phyloP scores from a whole-genome alignment of 2,113 vertebrate genomes.

The Pomatorhinus ruficollis region DNA sequence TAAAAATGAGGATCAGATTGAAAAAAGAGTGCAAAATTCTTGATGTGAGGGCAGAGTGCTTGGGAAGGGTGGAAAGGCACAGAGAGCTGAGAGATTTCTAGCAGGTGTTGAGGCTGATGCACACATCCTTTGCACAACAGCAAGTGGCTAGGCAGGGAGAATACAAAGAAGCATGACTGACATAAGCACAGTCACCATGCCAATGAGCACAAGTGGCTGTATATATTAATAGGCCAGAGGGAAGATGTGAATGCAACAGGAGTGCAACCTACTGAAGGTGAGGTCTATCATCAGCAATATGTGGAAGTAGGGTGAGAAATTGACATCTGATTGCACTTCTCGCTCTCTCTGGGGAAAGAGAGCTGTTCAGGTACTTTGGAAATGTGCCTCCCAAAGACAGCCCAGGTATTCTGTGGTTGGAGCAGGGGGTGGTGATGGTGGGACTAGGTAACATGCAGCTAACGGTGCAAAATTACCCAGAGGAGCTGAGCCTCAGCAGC shows the following conservation, averaged over 20 bases:
- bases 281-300: neutral
- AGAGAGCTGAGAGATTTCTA: constrained; percentile 32
- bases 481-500: neutral
- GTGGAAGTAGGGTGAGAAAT: neutral
- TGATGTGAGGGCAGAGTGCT: neutral
- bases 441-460: neutral
- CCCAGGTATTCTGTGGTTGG: neutral
- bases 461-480: neutral
- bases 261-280: neutral
- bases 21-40: neutral
- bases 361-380: neutral
- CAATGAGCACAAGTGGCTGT: constrained; percentile 64
- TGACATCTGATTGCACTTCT: neutral
- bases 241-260: constrained; percentile 19
- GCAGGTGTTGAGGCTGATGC: constrained; percentile 49
- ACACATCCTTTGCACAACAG: constrained; percentile 58
- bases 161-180: constrained; percentile 69
- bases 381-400: neutral
- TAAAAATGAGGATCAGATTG: neutral
- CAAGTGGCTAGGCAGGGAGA: constrained; percentile 45
- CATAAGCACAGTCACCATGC: constrained; percentile 69
- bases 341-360: fast-evolving
- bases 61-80: neutral
- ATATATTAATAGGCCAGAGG: constrained; percentile 52
- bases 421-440: neutral